Base-by-base conservation (phyloP, 2,113 vertebrate genomes). In the Triplophysa tibetana region DNA sequence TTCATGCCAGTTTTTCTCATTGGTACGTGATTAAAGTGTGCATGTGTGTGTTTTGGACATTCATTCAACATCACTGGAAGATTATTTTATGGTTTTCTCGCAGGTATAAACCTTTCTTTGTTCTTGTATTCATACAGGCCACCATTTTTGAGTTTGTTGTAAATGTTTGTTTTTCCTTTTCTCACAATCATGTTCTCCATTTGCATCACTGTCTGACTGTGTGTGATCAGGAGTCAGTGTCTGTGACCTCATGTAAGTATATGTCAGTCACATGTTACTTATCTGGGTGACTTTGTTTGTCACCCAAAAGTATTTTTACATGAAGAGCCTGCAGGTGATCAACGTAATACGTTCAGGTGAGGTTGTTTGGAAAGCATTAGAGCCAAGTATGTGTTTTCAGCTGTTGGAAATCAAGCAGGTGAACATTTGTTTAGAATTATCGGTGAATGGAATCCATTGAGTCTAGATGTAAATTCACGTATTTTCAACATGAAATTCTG, bases 1-100 rank as follows among this genome's bases (percentile, higher is more conserved):
- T 99, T 99, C 93, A 99, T 99, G 98, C 98, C 98, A 0, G 98
- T 99, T 85, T 99, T 99, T 0, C 95, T 99, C 54, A 99, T 99
- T 0, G 98, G 98, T 99, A 88, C 95, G 92, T 85, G 43, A 70
- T 77, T 33, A 17, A 12, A 41, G 4, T 8, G 0, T 21, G 13
- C 24, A 13, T 64, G 17, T 60, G 33, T 33, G 33, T 56, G 29
- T n/a, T 73, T 58, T 70, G 21, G 17, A 67, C 41, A 50, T 23
- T 41, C 79, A 70, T 29, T 10, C 23, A 54, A 7, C 19, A 43
- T 23, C 77, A 79, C 16, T 72, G 26, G 11, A 16, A 58, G 8
- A 21, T 14, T n/a, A 2, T 45, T 38, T 67, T 63, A 68, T 52
- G 13, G 13, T 75, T 69, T 77, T 50, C 54, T 38, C 33, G 33